Evolutionary conservation across 1,140 invertebrate species (phyloP), one percentile per base, ranked within the genome.

Genomic region (Drosophila kurseongensis): DNA sequence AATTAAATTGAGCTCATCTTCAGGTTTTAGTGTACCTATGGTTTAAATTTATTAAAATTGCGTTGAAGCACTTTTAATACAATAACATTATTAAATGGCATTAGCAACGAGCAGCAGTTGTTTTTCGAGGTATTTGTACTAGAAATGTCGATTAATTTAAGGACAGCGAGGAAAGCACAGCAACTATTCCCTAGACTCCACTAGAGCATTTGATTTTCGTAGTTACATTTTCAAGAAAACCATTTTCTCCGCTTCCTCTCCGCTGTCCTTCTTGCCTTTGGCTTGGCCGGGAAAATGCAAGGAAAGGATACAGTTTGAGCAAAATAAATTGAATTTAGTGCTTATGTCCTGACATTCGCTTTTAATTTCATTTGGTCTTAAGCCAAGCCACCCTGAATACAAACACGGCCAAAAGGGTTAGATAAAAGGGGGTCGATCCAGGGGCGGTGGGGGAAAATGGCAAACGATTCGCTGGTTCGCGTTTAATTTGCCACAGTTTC

Each of bases 261-360:
- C 52, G 44, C 45, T 45, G 29, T 45, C 38, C 18, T 56, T 41
- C 41, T 60, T 61, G 65, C 77, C 65, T 42, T 67, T 63, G 50
- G 68, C 81, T 55, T 55, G 54, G 42, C 27, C 44, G 40, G 48
- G 69, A 54, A 71, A 69, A 57, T 71, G 63, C 67, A 71, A 57
- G 65, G 65, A 69, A 78, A 41, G 63, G 76, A 75, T 81, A 59
- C 56, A 79, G 84, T 80, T 80, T 80, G 68, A 88, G 59, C 52
- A 67, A 83, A 89, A 88, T 89, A 88, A 88, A 88, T 89, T 89
- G 84, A 89, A 88, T 88, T 83, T 75, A 80, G 84, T 75, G 76
- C 84, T 89, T 89, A 83, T 88, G 68, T 69, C 80, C 79, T 74
- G 84, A 77, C 84, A 88, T 88, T 89, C 76, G 80, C 68, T 80